These are phyloP conservation scores for Himalopsyche kuldschensis DNA, from an alignment of 2,888 invertebrate genomes.

Conservation along the genomic window DNA sequence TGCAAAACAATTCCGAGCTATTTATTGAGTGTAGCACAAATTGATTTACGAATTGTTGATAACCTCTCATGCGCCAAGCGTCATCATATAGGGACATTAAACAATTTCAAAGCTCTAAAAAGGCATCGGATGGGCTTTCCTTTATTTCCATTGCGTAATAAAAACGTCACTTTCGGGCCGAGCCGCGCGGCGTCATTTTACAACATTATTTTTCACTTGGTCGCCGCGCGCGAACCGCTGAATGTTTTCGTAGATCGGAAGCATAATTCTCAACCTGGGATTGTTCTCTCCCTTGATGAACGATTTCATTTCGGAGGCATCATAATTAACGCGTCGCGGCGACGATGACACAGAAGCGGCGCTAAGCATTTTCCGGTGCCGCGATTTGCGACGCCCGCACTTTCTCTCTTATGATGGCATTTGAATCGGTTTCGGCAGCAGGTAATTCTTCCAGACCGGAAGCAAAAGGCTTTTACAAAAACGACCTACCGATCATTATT, in stretches of 20 bases:
- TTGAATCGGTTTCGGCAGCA: not conserved
- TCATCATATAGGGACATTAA: not conserved
- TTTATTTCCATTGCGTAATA: not conserved
- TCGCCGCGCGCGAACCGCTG: not conserved
- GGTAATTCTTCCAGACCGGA: not conserved
- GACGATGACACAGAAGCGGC: not conserved
- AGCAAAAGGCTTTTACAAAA: not conserved
- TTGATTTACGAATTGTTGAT: not conserved
- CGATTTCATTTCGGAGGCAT: not conserved
- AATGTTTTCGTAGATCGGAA: not conserved
- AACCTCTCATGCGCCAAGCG: not conserved
- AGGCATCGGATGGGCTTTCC: not conserved
- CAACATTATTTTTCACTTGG: not conserved
- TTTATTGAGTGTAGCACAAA: not conserved
- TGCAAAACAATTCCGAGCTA: not conserved
- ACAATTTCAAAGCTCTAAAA: not conserved
- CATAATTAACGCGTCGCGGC: not conserved
- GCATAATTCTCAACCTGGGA: not conserved
- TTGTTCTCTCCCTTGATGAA: not conserved
- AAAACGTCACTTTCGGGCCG: not conserved
- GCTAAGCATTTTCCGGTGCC: not conserved
- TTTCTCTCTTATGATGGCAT: not conserved
- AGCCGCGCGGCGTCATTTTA: not conserved
- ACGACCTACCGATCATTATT: not conserved
- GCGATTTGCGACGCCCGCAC: not conserved